A percentile compares a stretch with the other conserved stretches of the same genome.
phyloP scores from a whole-genome alignment of 2,113 vertebrate genomes.

The Dromiciops gliroides region DNA sequence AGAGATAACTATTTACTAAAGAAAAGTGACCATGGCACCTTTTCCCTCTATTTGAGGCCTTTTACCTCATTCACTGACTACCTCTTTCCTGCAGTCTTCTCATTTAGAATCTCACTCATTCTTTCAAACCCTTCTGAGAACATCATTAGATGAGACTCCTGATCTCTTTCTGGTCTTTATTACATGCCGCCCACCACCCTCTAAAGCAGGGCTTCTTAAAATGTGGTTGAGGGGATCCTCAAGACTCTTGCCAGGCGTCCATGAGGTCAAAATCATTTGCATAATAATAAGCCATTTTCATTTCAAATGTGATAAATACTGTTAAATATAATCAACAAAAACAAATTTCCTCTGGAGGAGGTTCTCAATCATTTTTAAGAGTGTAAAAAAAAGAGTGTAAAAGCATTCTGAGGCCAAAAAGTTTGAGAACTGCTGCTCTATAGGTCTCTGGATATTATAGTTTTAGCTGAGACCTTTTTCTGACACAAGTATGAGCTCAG shows the following conservation, averaged over 20 bases:
- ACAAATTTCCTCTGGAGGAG: neutral
- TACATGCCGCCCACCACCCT: neutral
- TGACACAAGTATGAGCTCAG: neutral
- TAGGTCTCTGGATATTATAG: neutral
- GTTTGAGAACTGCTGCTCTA: neutral
- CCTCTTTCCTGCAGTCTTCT: neutral
- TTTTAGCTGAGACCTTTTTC: neutral
- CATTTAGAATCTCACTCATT: neutral
- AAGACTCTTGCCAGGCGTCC: neutral
- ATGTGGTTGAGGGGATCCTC: neutral
- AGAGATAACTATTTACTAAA: neutral
- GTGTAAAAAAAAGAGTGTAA: neutral
- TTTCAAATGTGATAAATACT: neutral
- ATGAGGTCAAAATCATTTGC: neutral
- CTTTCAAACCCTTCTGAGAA: neutral
- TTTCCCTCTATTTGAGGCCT: neutral
- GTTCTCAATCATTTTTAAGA: neutral
- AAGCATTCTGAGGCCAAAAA: neutral
- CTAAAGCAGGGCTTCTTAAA: neutral
- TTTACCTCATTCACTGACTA: neutral
- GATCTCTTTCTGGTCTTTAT: neutral
- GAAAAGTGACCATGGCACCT: neutral
- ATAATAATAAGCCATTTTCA: neutral
- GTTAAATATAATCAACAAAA: neutral
- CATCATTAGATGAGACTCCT: neutral